Percentiles rank a stretch among this genome's conserved stretches.
Evolutionary conservation across 2,888 invertebrate species (phyloP).

Genomic region (Drosophila recens): DNA sequence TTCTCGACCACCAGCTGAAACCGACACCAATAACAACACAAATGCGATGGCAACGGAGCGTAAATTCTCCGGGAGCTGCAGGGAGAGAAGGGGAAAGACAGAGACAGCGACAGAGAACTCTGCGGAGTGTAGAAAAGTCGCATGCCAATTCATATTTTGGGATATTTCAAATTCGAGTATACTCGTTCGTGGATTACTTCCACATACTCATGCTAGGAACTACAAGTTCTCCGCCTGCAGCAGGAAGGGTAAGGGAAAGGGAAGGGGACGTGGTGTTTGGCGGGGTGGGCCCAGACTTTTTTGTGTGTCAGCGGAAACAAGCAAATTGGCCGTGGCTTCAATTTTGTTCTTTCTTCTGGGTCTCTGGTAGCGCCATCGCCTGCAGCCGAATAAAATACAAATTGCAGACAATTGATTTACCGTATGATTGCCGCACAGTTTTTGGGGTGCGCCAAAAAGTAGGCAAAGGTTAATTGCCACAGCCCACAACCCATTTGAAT

Average conservation of each 20-base stretch:
- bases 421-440: slow-evolving; percentile 66
- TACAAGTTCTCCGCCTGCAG: slow-evolving; percentile 23
- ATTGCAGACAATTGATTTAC: slow-evolving; percentile 79
- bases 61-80: slow-evolving; percentile 3
- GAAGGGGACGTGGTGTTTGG: neutral
- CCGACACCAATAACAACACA: slow-evolving; percentile 18
- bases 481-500: slow-evolving; percentile 49
- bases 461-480: slow-evolving; percentile 76
- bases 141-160: slow-evolving; percentile 70
- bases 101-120: neutral
- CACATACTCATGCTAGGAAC: neutral
- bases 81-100: neutral
- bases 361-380: slow-evolving; percentile 35
- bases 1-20: slow-evolving; percentile 8
- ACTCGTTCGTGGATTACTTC: neutral
- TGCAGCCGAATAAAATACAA: slow-evolving; percentile 71
- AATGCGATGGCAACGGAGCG: slow-evolving; percentile 11
- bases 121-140: slow-evolving; percentile 20
- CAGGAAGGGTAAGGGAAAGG: neutral
- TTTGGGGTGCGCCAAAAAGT: slow-evolving; percentile 50
- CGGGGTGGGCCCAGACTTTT: slow-evolving; percentile 22
- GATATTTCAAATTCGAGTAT: slow-evolving; percentile 22
- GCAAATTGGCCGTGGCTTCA: slow-evolving; percentile 80
- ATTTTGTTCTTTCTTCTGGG: slow-evolving; percentile 47
- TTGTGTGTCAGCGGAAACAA: slow-evolving; percentile 72